Conservation (phyloP, 2,888 invertebrate species). For the Callosobruchus maculatus region DNA sequence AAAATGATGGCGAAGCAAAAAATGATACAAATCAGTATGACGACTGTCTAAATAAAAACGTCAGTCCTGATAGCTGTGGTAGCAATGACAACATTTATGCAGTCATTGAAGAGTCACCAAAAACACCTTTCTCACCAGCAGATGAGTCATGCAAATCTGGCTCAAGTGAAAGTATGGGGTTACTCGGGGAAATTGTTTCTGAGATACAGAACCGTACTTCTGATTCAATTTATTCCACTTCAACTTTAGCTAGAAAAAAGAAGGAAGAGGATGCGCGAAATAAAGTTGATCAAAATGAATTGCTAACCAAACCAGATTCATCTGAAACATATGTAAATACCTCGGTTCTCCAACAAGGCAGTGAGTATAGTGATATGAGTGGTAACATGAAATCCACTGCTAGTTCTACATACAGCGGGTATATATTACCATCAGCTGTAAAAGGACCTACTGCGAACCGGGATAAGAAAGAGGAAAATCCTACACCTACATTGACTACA, state of each 20-base stretch:
- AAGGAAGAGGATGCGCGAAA: slow-evolving; percentile 48
- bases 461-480: slow-evolving; percentile 10
- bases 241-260: slow-evolving; percentile 64
- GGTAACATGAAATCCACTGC: slow-evolving; percentile 49
- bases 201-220: slow-evolving; percentile 84
- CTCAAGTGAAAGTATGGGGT: slow-evolving; percentile 68
- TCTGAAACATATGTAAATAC: slow-evolving; percentile 61
- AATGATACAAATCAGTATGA: slow-evolving; percentile 59
- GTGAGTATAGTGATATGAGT: slow-evolving; percentile 61
- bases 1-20: slow-evolving; percentile 23
- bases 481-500: slow-evolving; percentile 32
- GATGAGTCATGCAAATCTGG: slow-evolving; percentile 46
- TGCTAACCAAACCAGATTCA: slow-evolving; percentile 32
- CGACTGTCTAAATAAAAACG: slow-evolving; percentile 69
- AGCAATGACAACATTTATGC: slow-evolving; percentile 78
- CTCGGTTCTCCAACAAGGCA: slow-evolving; percentile 49
- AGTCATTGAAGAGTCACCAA: slow-evolving; percentile 76
- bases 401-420: slow-evolving; percentile 66
- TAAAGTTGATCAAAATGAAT: slow-evolving; percentile 31
- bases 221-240: slow-evolving; percentile 82
- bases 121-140: slow-evolving; percentile 38
- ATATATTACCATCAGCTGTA: slow-evolving; percentile 68
- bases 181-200: slow-evolving; percentile 81
- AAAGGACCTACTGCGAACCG: slow-evolving; percentile 55
- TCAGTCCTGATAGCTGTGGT: slow-evolving; percentile 57